Percentiles rank a stretch among this genome's conserved stretches.
phyloP scores from a whole-genome alignment of 2,888 invertebrate species.

The Nomada goodeniana region DNA sequence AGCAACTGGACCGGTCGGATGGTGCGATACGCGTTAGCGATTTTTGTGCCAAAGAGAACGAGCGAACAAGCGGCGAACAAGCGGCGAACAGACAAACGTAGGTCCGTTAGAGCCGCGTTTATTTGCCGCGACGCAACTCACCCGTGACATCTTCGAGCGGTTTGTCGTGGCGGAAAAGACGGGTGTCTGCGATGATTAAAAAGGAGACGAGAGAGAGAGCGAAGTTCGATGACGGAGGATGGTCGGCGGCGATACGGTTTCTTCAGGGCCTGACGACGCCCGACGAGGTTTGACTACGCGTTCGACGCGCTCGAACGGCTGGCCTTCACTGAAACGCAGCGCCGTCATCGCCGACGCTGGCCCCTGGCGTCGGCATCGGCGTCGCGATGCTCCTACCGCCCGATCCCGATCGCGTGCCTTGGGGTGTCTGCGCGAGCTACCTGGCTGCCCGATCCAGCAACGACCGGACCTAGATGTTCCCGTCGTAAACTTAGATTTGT shows the following conservation, averaged over 20 bases:
- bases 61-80: not conserved
- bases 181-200: conserved; percentile 23
- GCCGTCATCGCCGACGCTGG: conserved; percentile 21
- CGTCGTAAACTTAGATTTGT: conserved; percentile 34
- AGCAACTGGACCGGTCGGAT: not conserved
- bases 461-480: conserved; percentile 13
- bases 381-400: conserved; percentile 67
- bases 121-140: conserved; percentile 59
- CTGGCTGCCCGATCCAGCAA: conserved; percentile 40
- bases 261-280: conserved; percentile 70
- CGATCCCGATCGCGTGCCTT: conserved; percentile 75
- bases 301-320: conserved; percentile 75
- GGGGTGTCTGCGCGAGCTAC: conserved; percentile 66
- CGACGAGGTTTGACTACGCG: conserved; percentile 68
- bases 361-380: conserved; percentile 47
- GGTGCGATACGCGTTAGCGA: too few relatives aligned
- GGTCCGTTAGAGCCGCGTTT: not conserved
- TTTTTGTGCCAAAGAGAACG: not conserved
- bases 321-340: conserved; percentile 75
- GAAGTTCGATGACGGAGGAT: conserved; percentile 40
- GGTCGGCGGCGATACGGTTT: conserved; percentile 73
- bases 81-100: not conserved
- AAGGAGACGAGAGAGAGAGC: not conserved
- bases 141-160: conserved; percentile 69
- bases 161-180: conserved; percentile 4